phyloP scores from a whole-genome alignment of 2,888 invertebrate species.

The Psylliodes chrysocephalus region DNA sequence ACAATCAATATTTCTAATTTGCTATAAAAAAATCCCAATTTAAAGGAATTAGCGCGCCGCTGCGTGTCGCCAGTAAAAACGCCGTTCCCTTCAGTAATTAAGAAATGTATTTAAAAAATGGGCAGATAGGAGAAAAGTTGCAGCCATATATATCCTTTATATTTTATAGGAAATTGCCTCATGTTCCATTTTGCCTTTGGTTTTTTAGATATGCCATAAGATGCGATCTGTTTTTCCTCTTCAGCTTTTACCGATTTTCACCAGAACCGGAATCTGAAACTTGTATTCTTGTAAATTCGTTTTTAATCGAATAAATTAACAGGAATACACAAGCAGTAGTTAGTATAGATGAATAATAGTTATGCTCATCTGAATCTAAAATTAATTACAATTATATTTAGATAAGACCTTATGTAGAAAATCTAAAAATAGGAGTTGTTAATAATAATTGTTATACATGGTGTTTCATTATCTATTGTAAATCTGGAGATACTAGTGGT shows the following conservation, averaged over 20 bases:
- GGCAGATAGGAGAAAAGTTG: constrained; percentile 57
- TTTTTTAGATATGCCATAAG: constrained; percentile 41
- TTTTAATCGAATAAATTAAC: no score
- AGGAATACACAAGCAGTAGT: no score
- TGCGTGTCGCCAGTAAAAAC: constrained; percentile 39
- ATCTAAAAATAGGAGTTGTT: no score
- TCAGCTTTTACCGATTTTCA: constrained; percentile 23
- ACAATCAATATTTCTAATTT: no score
- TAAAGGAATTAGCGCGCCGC: background rate
- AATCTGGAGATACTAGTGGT: no score
- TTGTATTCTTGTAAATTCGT: background rate
- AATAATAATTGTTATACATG: no score
- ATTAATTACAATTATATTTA: no score
- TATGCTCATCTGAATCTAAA: no score
- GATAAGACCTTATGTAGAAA: no score
- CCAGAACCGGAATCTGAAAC: background rate
- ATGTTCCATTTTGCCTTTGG: constrained; percentile 55
- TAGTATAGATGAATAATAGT: no score
- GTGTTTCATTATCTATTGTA: no score
- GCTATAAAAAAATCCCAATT: background rate
- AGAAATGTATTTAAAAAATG: constrained; percentile 60
- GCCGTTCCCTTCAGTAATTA: constrained; percentile 53
- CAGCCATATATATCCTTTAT: constrained; percentile 60
- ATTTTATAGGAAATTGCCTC: constrained; percentile 60
- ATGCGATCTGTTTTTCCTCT: constrained; percentile 40